A percentile compares a stretch with the other conserved stretches of the same genome.
Conservation (phyloP, 2,797 vertebrate species). For the Glyptemys insculpta region DNA sequence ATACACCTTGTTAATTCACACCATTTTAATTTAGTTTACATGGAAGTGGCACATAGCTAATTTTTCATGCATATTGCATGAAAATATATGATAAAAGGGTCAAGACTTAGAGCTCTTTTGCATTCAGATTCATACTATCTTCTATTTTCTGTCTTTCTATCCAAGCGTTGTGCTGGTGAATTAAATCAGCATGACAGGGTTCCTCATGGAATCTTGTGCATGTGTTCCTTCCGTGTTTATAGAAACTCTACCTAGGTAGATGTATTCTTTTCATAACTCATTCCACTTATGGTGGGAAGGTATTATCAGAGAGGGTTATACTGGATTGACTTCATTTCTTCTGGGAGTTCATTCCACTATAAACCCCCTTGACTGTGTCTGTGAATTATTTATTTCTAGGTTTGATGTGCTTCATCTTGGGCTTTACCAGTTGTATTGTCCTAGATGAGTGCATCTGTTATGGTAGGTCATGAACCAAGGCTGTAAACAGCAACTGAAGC, state of each 20-base stretch:
- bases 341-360: not conserved
- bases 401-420: not conserved
- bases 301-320: not conserved
- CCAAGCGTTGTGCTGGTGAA: constrained; percentile 31
- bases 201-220: constrained; percentile 23
- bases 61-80: constrained; percentile 1
- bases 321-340: not conserved
- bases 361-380: not conserved
- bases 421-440: not conserved
- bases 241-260: constrained; percentile 17
- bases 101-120: constrained; percentile 1
- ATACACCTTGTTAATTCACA: not conserved
- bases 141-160: constrained; percentile 25
- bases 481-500: not conserved
- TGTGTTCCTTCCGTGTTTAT: not conserved
- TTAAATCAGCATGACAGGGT: constrained; percentile 35
- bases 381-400: not conserved
- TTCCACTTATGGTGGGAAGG: constrained; percentile 1
- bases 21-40: not conserved
- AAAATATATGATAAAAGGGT: constrained; percentile 19
- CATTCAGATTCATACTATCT: constrained; percentile 40
- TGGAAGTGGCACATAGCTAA: not conserved
- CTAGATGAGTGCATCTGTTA: not conserved
- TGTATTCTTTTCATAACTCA: constrained; percentile 35
- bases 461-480: not conserved